These are phyloP conservation scores for Dicaeum eximium DNA, from an alignment of 2,113 vertebrate species.

Conservation along the genomic window DNA sequence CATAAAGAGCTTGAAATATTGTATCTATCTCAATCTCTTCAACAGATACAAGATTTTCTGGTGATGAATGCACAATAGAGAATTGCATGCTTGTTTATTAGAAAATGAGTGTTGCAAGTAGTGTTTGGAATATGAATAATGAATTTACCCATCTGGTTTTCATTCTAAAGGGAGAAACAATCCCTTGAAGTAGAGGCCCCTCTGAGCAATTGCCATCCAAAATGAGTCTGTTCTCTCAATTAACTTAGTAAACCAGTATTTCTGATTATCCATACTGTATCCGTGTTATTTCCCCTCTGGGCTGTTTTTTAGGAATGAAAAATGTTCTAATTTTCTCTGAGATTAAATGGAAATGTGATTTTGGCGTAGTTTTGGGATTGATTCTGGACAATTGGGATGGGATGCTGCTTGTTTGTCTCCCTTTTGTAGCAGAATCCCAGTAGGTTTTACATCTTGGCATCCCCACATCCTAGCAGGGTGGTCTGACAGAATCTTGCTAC, in stretches of 20 bases:
- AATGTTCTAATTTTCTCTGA: background rate
- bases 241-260: background rate
- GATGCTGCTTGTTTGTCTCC: background rate
- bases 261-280: background rate
- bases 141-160: background rate
- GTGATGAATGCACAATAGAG: background rate
- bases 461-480: background rate
- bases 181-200: background rate
- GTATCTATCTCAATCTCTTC: background rate
- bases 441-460: background rate
- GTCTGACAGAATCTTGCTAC: fast-evolving
- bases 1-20: background rate
- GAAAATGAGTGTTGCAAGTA: background rate
- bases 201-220: background rate
- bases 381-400: background rate
- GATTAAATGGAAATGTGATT: background rate
- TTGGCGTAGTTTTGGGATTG: background rate
- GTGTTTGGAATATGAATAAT: background rate
- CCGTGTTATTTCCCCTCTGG: background rate
- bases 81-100: background rate
- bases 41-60: background rate
- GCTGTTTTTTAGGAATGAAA: background rate
- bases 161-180: background rate
- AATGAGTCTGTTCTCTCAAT: background rate
- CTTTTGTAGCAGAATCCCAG: background rate